phyloP scores from a whole-genome alignment of 1,140 invertebrate species.

The Ladona fulva region DNA sequence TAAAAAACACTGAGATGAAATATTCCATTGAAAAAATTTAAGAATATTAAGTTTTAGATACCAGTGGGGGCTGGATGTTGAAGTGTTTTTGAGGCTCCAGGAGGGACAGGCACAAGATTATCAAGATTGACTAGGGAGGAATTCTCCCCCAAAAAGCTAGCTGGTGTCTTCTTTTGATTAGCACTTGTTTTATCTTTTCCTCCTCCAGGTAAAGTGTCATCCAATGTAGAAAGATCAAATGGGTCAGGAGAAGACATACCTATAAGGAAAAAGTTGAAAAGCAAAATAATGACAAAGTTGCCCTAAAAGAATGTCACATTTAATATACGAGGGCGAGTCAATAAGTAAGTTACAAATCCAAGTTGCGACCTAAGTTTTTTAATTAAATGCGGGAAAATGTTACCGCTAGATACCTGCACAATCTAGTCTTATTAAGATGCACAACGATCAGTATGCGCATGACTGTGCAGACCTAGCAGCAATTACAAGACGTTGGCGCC shows the following conservation, averaged over 20 bases:
- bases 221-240: slow-evolving; percentile 57
- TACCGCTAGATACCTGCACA: no score
- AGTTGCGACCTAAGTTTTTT: no score
- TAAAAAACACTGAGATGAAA: neutral
- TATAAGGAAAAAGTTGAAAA: slow-evolving; percentile 26
- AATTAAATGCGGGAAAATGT: no score
- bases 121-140: slow-evolving; percentile 89
- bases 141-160: slow-evolving; percentile 89
- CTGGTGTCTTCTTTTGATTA: slow-evolving; percentile 41
- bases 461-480: no score
- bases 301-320: no score
- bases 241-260: slow-evolving; percentile 48
- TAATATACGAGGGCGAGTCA: no score
- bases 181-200: slow-evolving; percentile 20
- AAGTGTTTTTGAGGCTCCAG: neutral
- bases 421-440: no score
- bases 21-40: no score
- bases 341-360: no score
- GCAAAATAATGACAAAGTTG: no score
- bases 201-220: slow-evolving; percentile 41
- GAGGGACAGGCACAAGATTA: slow-evolving; percentile 66
- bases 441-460: no score
- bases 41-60: neutral
- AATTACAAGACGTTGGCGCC: no score
- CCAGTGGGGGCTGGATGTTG: neutral